Conservation (phyloP, 2,888 invertebrate species). For the Kuschelorhynchus macadamiae region DNA sequence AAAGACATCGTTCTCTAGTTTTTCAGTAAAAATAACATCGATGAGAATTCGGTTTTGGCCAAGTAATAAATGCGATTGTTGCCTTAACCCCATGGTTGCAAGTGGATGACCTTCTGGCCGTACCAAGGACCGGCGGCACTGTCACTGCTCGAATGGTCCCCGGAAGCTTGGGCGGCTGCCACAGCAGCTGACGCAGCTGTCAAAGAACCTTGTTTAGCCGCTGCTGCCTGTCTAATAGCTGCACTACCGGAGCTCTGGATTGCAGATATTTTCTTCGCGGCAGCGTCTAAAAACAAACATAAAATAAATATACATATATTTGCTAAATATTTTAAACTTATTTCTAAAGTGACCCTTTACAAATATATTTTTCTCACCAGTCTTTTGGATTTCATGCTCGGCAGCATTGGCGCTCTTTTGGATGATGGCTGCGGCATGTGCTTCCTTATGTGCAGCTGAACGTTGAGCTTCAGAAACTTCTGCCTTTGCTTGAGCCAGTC, state of each 20-base stretch:
- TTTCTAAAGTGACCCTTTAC: too few species aligned
- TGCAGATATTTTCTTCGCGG: constrained; percentile 56
- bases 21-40: too few species aligned
- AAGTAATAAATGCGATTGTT: neutral
- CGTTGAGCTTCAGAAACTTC: constrained; percentile 81
- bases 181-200: constrained; percentile 59
- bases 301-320: too few species aligned
- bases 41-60: too few species aligned
- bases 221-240: constrained; percentile 55
- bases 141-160: constrained; percentile 26
- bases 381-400: constrained; percentile 79
- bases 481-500: constrained; percentile 79
- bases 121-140: constrained; percentile 49
- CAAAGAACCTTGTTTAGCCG: constrained; percentile 56
- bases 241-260: constrained; percentile 54
- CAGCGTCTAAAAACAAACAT: constrained; percentile 52
- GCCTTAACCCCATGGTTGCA: constrained; percentile 55
- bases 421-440: constrained; percentile 80
- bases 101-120: constrained; percentile 52
- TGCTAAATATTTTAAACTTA: too few species aligned
- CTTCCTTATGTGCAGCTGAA: constrained; percentile 80
- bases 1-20: too few species aligned
- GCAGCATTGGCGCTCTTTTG: constrained; percentile 79
- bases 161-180: constrained; percentile 51
- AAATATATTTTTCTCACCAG: constrained; percentile 71